Base-by-base conservation (phyloP, 2,888 invertebrate species). In the Axea sp. region DNA sequence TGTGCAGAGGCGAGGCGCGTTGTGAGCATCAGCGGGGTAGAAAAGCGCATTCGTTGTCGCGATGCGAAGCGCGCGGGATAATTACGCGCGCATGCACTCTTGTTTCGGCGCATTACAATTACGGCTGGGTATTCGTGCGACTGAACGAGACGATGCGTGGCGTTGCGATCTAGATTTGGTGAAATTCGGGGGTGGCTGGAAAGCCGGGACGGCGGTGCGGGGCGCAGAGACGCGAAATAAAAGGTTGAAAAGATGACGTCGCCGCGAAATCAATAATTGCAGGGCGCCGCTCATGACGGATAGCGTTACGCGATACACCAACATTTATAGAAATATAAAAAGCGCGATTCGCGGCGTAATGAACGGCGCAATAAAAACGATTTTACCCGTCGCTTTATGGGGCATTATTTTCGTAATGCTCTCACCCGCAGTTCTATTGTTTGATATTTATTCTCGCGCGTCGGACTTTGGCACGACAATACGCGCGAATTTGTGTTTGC, bases 241-340 rank as follows among this genome's bases (percentile, higher is more conserved):
- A 67, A 49, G 31, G 17, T 14, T 9, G 12, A 64, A 59, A 51
- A 33, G 47, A 55, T 59, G 59, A 67, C 57, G 57, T 41, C 43
- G 51, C 22, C 1, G 53, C 14, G 35, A 35, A 69, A 69, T 68
- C 68, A 51, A 59, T 69, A 69, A 60, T 60, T 59, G 35, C 9
- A 30, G 30, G 9, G 47, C 47, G 1, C 22, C 47, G 31, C 5
- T 37, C 47, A 9, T 12, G 37, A 45, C 30, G 57, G 47, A 51
- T 33, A 37, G 24, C 17, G 47, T 28, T 15, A 49, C 51, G 14
- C 49, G 37, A 12, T 31, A 14, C 15, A 37, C 26, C 15, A 43
- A 35, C 59, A 67, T 59, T 51, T 43, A 26, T 59, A 41, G 30
- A 59, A 59, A 59, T 68, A 51, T 68, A 68, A 68, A 68, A 68